Conservation (phyloP, 2,797 vertebrate species). For the Vultur gryphus region DNA sequence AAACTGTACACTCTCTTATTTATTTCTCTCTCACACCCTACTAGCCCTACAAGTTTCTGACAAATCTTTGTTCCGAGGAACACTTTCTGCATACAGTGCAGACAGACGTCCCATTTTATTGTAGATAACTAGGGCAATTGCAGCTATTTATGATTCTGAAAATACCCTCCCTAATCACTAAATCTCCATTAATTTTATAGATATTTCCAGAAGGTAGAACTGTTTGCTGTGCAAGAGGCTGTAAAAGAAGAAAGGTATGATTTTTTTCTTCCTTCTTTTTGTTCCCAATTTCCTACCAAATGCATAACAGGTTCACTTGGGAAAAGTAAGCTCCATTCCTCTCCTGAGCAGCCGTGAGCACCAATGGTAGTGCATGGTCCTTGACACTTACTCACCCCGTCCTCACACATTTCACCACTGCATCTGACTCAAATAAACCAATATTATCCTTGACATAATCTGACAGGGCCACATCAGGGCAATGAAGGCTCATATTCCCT, state of each 20-base stretch:
- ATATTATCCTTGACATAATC: background rate
- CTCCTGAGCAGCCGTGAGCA: fast-evolving
- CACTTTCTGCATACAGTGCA: background rate
- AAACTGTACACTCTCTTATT: background rate
- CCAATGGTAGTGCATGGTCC: background rate
- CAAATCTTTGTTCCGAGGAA: background rate
- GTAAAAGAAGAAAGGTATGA: background rate
- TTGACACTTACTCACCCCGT: background rate
- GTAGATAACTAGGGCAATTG: background rate
- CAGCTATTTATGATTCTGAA: background rate
- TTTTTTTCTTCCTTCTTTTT: background rate
- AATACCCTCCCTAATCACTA: background rate
- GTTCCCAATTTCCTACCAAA: background rate
- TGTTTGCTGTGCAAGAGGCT: background rate
- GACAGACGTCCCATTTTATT: background rate
- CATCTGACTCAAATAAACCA: background rate
- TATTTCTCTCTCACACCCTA: background rate
- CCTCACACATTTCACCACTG: background rate
- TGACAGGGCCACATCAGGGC: background rate
- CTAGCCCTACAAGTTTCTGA: background rate
- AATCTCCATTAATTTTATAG: background rate
- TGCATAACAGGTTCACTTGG: background rate
- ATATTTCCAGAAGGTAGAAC: background rate
- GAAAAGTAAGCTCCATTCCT: background rate
- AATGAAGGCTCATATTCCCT: background rate